Evolutionary conservation across 2,797 vertebrate species (phyloP).

Genomic region (Sebastes flavidus): DNA sequence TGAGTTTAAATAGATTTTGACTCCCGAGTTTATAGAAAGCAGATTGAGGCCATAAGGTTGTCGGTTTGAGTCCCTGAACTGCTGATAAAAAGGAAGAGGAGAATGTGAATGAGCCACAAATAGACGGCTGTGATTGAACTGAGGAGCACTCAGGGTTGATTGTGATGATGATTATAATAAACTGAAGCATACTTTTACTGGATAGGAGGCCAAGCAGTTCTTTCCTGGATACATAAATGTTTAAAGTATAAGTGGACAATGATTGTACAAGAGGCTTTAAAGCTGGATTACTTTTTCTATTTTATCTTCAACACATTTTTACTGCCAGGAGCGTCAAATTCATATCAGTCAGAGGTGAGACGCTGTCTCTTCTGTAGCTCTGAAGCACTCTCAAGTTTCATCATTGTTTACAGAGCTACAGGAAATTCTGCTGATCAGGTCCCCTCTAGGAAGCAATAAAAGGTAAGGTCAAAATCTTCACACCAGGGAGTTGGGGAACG

Average conservation of each 20-base stretch:
- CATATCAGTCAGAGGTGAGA: not conserved
- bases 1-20: conserved; percentile 4
- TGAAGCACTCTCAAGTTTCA: not conserved
- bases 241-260: not conserved
- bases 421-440: conserved; percentile 5
- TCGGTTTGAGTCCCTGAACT: conserved; percentile 2
- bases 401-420: conserved; percentile 5
- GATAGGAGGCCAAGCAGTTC: not conserved
- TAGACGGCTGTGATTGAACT: conserved; percentile 3
- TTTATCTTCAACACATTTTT: not conserved
- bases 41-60: not conserved
- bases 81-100: not conserved
- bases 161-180: conserved; percentile 5
- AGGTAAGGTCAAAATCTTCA: not conserved
- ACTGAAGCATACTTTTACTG: not conserved
- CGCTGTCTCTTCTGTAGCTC: not conserved
- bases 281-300: not conserved
- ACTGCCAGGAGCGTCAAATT: not conserved
- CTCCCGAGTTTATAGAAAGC: conserved; percentile 3
- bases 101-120: conserved; percentile 7
- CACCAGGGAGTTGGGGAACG: not conserved
- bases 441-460: not conserved
- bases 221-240: not conserved
- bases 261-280: not conserved
- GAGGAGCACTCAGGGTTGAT: conserved; percentile 21